These are phyloP conservation scores for Cheilosia pagana DNA, from an alignment of 2,888 invertebrate species.

Conservation along the genomic window DNA sequence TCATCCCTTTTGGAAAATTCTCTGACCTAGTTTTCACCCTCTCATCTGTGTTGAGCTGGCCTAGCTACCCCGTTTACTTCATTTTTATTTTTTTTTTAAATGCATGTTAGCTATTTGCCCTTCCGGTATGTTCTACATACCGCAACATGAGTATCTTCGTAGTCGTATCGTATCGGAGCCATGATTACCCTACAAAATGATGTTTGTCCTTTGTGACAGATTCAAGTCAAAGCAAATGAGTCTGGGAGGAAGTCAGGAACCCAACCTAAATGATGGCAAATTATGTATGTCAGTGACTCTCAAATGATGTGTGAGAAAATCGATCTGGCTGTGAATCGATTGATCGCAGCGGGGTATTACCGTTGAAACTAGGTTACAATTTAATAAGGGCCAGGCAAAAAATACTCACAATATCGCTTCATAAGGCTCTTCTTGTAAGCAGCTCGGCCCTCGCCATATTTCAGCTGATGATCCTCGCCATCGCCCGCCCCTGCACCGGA, in stretches of 20 bases:
- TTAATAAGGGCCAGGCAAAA: no score
- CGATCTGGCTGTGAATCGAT: constrained; percentile 56
- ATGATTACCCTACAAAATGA: constrained; percentile 63
- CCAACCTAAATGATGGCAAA: constrained; percentile 49
- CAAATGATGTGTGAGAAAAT: constrained; percentile 67
- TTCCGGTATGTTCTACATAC: constrained; percentile 75
- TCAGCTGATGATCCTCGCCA: constrained; percentile 78
- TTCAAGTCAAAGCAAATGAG: constrained; percentile 23
- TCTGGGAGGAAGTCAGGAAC: not conserved
- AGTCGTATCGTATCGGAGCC: constrained; percentile 44
- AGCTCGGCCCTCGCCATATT: constrained; percentile 80
- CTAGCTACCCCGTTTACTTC: constrained; percentile 68
- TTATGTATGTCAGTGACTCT: constrained; percentile 68
- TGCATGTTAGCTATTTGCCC: constrained; percentile 73
- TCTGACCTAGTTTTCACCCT: constrained; percentile 75
- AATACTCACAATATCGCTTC: constrained; percentile 95
- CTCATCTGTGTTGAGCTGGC: constrained; percentile 67
- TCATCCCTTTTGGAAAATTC: constrained; percentile 73
- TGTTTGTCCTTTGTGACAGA: constrained; percentile 61
- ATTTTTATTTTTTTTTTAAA: constrained; percentile 34
- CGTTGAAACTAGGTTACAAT: constrained; percentile 58
- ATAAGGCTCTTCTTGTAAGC: constrained; percentile 97
- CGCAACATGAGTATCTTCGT: constrained; percentile 64
- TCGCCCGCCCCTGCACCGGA: constrained; percentile 84
- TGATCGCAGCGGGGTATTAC: constrained; percentile 53